Conservation (phyloP, 2,797 vertebrate species). For the Hemitrygon akajei region DNA sequence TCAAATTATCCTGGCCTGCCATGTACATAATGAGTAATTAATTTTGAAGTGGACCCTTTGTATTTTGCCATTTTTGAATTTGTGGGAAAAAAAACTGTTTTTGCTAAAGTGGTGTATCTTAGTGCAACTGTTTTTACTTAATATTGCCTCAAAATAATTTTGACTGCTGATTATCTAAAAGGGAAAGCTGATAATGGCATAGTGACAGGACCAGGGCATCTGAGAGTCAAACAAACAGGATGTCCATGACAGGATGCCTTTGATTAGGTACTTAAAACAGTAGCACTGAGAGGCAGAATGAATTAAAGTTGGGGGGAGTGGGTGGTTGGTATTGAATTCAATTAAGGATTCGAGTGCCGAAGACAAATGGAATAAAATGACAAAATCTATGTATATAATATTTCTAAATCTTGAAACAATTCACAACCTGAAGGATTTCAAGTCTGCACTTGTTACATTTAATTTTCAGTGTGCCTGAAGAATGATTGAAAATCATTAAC, state of each 20-base stretch:
- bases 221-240: background rate
- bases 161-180: background rate
- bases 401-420: background rate
- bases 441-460: background rate
- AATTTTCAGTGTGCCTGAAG: background rate
- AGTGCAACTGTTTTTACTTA: background rate
- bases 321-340: background rate
- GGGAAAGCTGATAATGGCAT: background rate
- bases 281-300: too few species aligned
- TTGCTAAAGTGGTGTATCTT: background rate
- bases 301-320: background rate
- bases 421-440: background rate
- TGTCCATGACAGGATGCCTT: background rate
- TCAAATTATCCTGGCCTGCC: background rate
- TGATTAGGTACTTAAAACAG: background rate
- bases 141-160: background rate
- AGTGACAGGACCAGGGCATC: background rate
- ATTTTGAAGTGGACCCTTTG: background rate
- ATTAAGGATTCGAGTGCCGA: background rate
- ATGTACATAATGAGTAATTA: conserved; percentile 17
- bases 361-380: background rate
- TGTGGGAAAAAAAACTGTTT: background rate
- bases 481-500: background rate
- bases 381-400: background rate
- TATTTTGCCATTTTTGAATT: conserved; percentile 10